These are phyloP conservation scores for Otocyon megalotis DNA, from an alignment of 2,113 vertebrate genomes.

Conservation along the genomic window DNA sequence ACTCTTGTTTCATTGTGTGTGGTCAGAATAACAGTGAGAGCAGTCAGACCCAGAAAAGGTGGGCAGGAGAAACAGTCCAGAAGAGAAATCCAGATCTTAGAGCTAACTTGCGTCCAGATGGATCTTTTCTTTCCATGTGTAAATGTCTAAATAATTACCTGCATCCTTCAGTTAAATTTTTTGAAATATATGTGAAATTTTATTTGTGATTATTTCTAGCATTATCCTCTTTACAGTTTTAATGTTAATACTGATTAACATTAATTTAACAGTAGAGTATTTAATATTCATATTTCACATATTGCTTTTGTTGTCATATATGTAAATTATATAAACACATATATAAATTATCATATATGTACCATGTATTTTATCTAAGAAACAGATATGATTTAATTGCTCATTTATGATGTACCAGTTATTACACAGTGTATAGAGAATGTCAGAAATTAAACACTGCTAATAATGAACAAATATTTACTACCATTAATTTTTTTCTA, in stretches of 20 bases:
- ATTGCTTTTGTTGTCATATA: neutral
- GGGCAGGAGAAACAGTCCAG: neutral
- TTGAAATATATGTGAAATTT: neutral
- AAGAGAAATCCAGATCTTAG: conserved; percentile 7
- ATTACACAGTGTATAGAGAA: conserved; percentile 67
- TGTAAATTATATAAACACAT: conserved; percentile 49
- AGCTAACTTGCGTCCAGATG: neutral
- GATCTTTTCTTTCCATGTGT: neutral
- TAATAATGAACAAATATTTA: conserved; percentile 73
- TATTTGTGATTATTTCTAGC: neutral
- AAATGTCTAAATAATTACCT: neutral
- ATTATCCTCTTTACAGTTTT: conserved; percentile 16
- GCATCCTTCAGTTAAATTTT: neutral
- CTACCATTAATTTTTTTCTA: conserved; percentile 48
- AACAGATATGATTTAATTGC: conserved; percentile 44
- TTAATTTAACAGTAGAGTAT: neutral
- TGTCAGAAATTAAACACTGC: conserved; percentile 66
- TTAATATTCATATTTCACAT: neutral
- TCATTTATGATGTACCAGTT: neutral
- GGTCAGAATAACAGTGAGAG: conserved; percentile 61
- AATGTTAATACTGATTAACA: neutral
- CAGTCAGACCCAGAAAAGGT: conserved; percentile 24
- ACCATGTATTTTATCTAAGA: conserved; percentile 36
- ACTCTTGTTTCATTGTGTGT: conserved; percentile 57
- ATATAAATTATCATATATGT: conserved; percentile 28